Evolutionary conservation across 2,888 invertebrate genomes (phyloP), one percentile per base, ranked within the genome.

Genomic region (Anticlea derivata): DNA sequence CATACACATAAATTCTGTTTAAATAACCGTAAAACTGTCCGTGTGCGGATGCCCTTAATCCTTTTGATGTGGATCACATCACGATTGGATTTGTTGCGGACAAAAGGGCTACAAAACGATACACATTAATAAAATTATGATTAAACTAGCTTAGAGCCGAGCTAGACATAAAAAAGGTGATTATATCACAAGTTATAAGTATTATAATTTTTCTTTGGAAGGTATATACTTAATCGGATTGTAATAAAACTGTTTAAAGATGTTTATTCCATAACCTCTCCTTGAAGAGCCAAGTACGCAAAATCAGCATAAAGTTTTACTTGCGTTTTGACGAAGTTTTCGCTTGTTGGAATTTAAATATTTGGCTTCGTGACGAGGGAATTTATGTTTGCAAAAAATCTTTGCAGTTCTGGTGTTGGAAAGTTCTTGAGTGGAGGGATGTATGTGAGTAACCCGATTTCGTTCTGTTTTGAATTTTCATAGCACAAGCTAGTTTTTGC

Each of bases 1-100:
- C 71, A 66, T 74, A 75, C 73, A 79, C 79, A 80, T 83, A 80
- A 82, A 84, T 82, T 78, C 77, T 72, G 72, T 78, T 81, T 76
- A 80, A 80, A 82, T 78, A 78, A 71, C 78, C 78, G 75, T 79
- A 73, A 78, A 80, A 80, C 78, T 79, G 78, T 76, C 72, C 74
- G 71, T 75, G 72, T 76, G 72, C 61, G 67, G 67, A 72, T 67
- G 67, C 69, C 60, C 58, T 72, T 81, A 83, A 83, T 80, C 80
- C 73, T 45, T 71, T 70, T 73, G 70, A 79, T 75, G 73, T 72
- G 73, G 69, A 78, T 78, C 70, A 64, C 49, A 60, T 57, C 75
- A 70, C 72, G 74, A 74, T 73, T 69, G 67, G 70, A 66, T 72
- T 68, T 58, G 54, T 60, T 38, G 40, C 38, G 31, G 26, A 41